These are phyloP conservation scores for Procavia capensis DNA, from an alignment of 2,113 vertebrate genomes.

Conservation along the genomic window DNA sequence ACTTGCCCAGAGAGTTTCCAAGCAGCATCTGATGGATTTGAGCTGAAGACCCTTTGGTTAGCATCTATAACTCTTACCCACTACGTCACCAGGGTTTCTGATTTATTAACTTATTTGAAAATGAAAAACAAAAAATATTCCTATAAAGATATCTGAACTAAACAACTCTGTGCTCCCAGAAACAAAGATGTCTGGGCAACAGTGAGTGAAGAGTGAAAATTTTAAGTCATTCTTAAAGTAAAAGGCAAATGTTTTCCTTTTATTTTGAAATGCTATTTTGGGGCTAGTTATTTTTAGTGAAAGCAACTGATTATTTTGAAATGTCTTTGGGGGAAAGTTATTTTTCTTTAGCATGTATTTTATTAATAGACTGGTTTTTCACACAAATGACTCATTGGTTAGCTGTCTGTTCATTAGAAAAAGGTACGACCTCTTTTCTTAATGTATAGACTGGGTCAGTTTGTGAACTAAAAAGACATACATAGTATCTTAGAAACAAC, in stretches of 20 bases:
- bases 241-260: not conserved
- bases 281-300: not conserved
- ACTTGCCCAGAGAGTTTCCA: too few species aligned
- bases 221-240: not conserved
- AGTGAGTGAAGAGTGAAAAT: not conserved
- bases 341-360: not conserved
- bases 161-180: not conserved
- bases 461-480: not conserved
- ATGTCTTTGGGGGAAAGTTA: not conserved
- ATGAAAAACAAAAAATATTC: not conserved
- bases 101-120: not conserved
- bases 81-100: too few species aligned
- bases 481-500: not conserved
- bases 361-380: not conserved
- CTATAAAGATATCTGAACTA: not conserved
- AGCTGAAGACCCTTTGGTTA: too few species aligned
- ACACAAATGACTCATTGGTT: not conserved
- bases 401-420: not conserved
- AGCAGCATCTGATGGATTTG: too few species aligned
- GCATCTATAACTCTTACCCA: too few species aligned
- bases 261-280: not conserved
- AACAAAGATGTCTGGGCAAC: not conserved
- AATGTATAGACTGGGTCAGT: not conserved
- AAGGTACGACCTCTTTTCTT: not conserved
- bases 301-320: not conserved